Conservation (phyloP, 2,888 invertebrate genomes). For the Rhingia rostrata region DNA sequence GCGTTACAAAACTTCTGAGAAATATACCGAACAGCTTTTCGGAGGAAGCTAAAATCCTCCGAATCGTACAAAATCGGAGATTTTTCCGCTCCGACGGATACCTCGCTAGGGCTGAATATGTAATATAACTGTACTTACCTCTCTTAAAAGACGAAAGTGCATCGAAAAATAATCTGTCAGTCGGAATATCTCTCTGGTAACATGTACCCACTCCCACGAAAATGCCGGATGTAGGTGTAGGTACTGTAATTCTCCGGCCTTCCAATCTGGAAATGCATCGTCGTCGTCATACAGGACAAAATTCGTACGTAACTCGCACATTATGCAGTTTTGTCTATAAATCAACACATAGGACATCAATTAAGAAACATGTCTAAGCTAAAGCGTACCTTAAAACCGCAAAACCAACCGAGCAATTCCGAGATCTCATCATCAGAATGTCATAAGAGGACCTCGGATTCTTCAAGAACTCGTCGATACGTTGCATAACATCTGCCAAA, state of each 20-base stretch:
- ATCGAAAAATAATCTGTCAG: conserved; percentile 76
- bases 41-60: too few relatives aligned
- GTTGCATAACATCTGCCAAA: conserved; percentile 57
- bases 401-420: conserved; percentile 78
- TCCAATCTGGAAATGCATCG: conserved; percentile 59
- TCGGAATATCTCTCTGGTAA: conserved; percentile 77
- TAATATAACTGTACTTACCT: conserved; percentile 46
- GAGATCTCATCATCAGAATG: conserved; percentile 76
- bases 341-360: neutral
- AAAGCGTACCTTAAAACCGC: conserved; percentile 76
- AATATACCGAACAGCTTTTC: too few relatives aligned
- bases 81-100: too few relatives aligned
- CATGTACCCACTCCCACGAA: conserved; percentile 76
- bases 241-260: conserved; percentile 77
- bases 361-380: neutral
- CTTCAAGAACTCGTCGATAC: conserved; percentile 73
- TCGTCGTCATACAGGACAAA: conserved; percentile 41
- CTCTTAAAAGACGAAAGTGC: conserved; percentile 74
- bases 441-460: conserved; percentile 74
- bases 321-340: conserved; percentile 34
- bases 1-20: too few relatives aligned
- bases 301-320: conserved; percentile 36
- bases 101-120: too few relatives aligned
- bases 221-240: conserved; percentile 79
- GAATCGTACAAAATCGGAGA: too few relatives aligned